Base-by-base conservation (phyloP, 2,888 invertebrate species). In the Cryptus viduatorius region DNA sequence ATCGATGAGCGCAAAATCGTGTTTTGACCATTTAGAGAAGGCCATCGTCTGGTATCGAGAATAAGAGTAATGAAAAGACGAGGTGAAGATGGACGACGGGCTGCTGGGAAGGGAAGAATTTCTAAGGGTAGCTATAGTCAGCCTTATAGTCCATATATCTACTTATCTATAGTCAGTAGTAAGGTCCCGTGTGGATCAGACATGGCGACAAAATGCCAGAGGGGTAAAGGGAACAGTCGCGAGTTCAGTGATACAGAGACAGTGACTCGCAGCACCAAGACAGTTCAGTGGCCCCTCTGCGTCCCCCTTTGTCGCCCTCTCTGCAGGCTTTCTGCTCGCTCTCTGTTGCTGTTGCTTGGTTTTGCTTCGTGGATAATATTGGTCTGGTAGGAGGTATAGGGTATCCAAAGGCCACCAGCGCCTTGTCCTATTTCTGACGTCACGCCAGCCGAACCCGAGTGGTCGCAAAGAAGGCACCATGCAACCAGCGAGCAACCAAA, bases 371-470 rank as follows among this genome's bases (percentile, higher is more conserved):
- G 37, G 37, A 37, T 37, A 59, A 44, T 68, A 53, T 31, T 50
- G 73, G 69, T 75, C 75, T 42, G 42, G 61, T 4, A 48, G 46
- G 61, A 31, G 73, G 69, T 37, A 31, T 29, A 78, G 61, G 72
- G 53, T 83, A 86, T 83, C 89, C 90, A 92, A 91, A 91, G 91
- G 91, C 92, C 91, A 91, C 89, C 88, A 90, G 91, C 91, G 90
- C 91, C 91, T 92, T 91, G 91, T 91, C 92, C 92, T 90, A 91
- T 91, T 91, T 91, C 90, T 92, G 92, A 91, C 92, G 92, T 92
- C 92, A 91, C 89, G 82, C 82, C 73, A 80, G 78, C 81, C 88
- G 86, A 84, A 86, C 83, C 73, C 86, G 85, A 65, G 42, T 24
- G 65, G 65, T 53, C 65, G 64, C 64, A 37, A 76, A 50, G 65